Percentiles rank a stretch among this genome's conserved stretches.
Evolutionary conservation across 2,797 vertebrate species (phyloP).

Genomic region (Labeo calbasu): DNA sequence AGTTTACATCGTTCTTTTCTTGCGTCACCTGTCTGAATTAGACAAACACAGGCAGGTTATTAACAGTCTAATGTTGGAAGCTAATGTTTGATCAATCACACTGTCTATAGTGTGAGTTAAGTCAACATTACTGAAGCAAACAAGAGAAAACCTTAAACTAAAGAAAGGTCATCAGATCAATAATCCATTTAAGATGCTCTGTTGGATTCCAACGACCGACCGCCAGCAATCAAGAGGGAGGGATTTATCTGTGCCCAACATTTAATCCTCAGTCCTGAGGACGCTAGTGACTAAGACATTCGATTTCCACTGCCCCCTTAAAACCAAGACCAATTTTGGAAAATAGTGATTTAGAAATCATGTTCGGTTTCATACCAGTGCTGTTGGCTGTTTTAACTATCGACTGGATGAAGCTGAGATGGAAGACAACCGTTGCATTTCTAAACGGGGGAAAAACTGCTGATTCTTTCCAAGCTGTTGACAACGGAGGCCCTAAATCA

Average conservation of each 20-base stretch:
- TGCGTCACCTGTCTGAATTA: conserved; percentile 57
- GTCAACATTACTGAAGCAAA: conserved; percentile 72
- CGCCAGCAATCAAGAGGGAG: conserved; percentile 73
- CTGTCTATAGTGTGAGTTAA: conserved; percentile 66
- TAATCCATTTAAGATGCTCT: conserved; percentile 83
- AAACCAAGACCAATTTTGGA: conserved; percentile 56
- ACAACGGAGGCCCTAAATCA: conserved; percentile 27
- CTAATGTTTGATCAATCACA: conserved; percentile 74
- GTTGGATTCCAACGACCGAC: conserved; percentile 70
- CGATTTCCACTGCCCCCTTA: conserved; percentile 70
- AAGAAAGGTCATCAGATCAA: conserved; percentile 82
- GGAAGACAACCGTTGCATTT: background rate
- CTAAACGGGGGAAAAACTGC: conserved; percentile 9
- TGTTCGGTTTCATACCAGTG: conserved; percentile 11
- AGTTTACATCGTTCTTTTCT: background rate
- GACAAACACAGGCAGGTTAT: conserved; percentile 67
- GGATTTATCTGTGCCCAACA: conserved; percentile 75
- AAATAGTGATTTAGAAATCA: conserved; percentile 27
- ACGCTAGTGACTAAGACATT: conserved; percentile 61
- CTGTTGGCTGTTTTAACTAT: conserved; percentile 29
- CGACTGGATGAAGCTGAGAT: conserved; percentile 4
- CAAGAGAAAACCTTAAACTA: conserved; percentile 69
- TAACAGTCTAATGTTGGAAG: conserved; percentile 69
- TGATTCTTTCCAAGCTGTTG: conserved; percentile 14
- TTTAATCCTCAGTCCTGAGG: conserved; percentile 62